Evolutionary conservation across 1,140 invertebrate genomes (phyloP), one percentile per base, ranked within the genome.

Genomic region (Magallana ariakensis): DNA sequence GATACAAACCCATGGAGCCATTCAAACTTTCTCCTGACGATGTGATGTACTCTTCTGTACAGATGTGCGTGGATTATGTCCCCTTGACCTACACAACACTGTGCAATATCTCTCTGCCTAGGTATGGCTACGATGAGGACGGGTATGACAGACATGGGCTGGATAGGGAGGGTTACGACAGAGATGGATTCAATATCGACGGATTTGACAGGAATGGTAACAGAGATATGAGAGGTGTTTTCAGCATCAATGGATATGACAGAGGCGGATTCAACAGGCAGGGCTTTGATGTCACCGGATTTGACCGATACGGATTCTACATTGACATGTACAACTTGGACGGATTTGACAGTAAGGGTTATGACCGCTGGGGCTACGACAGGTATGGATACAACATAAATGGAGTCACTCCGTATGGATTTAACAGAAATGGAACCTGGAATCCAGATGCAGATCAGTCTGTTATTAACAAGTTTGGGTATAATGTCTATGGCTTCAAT

Each of bases 51-150:
- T 91, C 89, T 26, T 66, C 83, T 16, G 75, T 81, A 16, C 92
- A 93, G 88, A 84, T 93, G 87, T 93, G 93, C 89, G 90, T 93
- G 13, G 87, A 89, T 57, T 93, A 93, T 85, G 66, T 93, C 8
- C 88, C 91, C 56, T 62, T 93, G 16, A 91, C 91, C 26, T 83
- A 90, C 57, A 91, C 91, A 0, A 88, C 85, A 11, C 84, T 89
- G 3, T 93, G 92, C 80, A 92, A 92, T 85, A 85, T 83, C 13
- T 88, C 90, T 13, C 66, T 88, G 53, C 87, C 90, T 15, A 54
- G 85, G 22, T 91, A 85, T 89, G 91, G 91, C 15, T 92, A 91
- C 85, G 87, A 91, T 87, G 19, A 13, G 15, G 26, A 91, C 33
- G 91, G 92, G 22, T 93, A 86, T 90, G 92, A 93, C 85, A 84